These are phyloP conservation scores for Heterotilapia buettikoferi DNA, from an alignment of 2,113 vertebrate species.

Conservation along the genomic window DNA sequence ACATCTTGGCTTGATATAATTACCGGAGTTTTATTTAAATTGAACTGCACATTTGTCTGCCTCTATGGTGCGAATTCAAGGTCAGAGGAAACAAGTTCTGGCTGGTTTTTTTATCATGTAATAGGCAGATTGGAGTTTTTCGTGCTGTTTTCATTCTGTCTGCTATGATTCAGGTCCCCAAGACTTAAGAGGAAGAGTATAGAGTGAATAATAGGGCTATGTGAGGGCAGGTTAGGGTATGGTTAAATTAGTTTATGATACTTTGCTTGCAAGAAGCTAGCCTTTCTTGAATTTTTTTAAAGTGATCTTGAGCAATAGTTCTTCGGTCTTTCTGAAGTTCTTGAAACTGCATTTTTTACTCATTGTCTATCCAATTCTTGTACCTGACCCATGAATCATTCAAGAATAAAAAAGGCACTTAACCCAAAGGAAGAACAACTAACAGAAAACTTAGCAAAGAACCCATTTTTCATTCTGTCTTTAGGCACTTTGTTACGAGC, in stretches of 20 bases:
- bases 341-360: not conserved
- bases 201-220: not conserved
- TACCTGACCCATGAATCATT: not conserved
- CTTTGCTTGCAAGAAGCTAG: not conserved
- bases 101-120: not conserved
- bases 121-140: not conserved
- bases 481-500: not conserved
- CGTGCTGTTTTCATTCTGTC: not conserved
- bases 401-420: not conserved
- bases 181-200: not conserved
- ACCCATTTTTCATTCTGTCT: not conserved
- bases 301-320: not conserved
- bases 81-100: not conserved
- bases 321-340: not conserved
- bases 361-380: rapidly evolving
- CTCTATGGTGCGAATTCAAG: rapidly evolving
- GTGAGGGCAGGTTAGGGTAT: not conserved
- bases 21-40: not conserved
- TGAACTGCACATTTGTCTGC: not conserved
- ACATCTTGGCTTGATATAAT: not conserved
- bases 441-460: not conserved
- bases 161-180: not conserved
- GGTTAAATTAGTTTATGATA: not conserved
- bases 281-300: not conserved
- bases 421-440: not conserved